Percentiles rank a stretch among this genome's conserved stretches.
Evolutionary conservation across 2,888 invertebrate genomes (phyloP).

Genomic region (Smittia sp.): DNA sequence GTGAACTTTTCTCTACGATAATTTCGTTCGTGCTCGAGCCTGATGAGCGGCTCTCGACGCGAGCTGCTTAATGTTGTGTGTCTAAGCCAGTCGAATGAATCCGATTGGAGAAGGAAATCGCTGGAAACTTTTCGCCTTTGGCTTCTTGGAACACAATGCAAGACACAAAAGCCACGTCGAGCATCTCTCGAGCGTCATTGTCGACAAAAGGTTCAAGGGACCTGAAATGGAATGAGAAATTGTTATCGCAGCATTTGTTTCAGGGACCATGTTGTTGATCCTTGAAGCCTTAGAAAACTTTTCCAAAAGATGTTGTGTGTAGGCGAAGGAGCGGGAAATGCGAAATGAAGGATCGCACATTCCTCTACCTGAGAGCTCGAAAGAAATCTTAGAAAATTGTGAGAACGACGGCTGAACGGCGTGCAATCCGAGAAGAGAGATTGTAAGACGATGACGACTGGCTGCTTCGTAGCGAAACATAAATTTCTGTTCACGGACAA

Average conservation of each 20-base stretch:
- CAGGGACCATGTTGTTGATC: slow-evolving; percentile 12
- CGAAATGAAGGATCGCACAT: background rate
- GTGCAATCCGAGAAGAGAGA: background rate
- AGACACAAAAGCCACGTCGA: background rate
- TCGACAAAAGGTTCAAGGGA: background rate
- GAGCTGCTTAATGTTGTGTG: slow-evolving; percentile 47
- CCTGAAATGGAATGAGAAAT: background rate
- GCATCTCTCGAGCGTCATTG: background rate
- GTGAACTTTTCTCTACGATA: slow-evolving; percentile 42
- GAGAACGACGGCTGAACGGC: background rate
- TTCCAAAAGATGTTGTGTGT: background rate
- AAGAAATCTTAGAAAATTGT: slow-evolving; percentile 18
- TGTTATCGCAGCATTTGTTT: slow-evolving; percentile 8
- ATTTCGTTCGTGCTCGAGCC: slow-evolving; percentile 7
- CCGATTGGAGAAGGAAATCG: slow-evolving; percentile 16
- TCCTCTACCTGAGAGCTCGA: slow-evolving; percentile 8
- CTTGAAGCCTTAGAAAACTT: background rate
- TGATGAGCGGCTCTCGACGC: slow-evolving; percentile 46
- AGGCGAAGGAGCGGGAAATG: background rate
- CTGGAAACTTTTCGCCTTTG: slow-evolving; percentile 6
- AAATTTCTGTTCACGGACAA: background rate
- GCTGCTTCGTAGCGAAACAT: no score
- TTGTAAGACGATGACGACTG: slow-evolving; percentile 27
- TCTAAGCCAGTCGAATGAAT: slow-evolving; percentile 23
- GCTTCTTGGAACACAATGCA: background rate